Conservation (phyloP, 2,797 vertebrate species). For the Cossypha polioptera region DNA sequence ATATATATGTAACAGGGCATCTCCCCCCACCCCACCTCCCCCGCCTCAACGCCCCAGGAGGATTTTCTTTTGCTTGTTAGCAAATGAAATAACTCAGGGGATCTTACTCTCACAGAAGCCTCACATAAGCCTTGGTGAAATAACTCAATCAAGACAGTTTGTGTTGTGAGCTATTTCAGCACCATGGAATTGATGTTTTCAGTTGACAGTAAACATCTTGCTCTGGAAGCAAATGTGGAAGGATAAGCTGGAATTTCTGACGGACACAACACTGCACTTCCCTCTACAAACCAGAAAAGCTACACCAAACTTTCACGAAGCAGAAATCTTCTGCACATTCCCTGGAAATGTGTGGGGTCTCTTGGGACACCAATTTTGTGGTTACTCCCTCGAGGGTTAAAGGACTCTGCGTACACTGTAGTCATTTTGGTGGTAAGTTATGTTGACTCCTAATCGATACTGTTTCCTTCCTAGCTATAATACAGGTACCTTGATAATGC, state of each 20-base stretch:
- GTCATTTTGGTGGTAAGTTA: rapidly evolving
- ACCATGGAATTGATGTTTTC: not conserved
- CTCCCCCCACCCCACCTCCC: not conserved
- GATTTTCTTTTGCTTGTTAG: not conserved
- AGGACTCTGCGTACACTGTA: not conserved
- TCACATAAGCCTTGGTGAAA: not conserved
- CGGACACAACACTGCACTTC: not conserved
- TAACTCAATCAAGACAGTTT: not conserved
- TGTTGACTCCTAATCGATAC: not conserved
- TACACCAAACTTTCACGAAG: not conserved
- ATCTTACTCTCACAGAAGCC: not conserved
- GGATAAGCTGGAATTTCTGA: not conserved
- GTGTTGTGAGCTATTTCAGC: not conserved
- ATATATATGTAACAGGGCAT: not conserved
- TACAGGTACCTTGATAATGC: not conserved
- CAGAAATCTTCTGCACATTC: not conserved
- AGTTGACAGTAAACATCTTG: not conserved
- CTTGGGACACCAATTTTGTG: not conserved
- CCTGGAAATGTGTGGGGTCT: not conserved
- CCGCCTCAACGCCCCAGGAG: not conserved
- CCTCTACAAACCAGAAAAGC: not conserved
- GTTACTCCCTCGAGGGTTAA: rapidly evolving
- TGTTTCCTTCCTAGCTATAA: not conserved
- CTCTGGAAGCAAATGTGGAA: not conserved
- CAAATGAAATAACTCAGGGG: not conserved